A percentile compares a stretch with the other conserved stretches of the same genome.
phyloP scores from a whole-genome alignment of 2,888 invertebrate species.

The Branchipolynoe longqiensis region DNA sequence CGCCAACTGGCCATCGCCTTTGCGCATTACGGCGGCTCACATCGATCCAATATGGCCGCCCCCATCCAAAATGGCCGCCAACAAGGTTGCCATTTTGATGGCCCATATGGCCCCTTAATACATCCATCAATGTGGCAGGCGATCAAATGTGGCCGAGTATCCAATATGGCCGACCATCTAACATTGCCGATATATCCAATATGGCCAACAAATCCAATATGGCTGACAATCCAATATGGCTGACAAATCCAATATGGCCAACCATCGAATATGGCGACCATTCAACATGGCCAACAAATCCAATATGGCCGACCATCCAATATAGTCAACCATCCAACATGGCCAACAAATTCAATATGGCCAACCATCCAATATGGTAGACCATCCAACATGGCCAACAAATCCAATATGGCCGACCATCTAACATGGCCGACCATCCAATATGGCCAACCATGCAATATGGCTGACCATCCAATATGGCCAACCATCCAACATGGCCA shows the following conservation, averaged over 20 bases:
- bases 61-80: conserved; percentile 12
- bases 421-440: too few species aligned
- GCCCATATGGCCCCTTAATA: too few species aligned
- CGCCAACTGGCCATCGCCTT: neutral
- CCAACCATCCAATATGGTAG: neutral
- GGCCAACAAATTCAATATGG: too few species aligned
- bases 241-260: neutral
- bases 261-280: neutral
- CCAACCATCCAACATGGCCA: too few species aligned
- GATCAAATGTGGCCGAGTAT: neutral
- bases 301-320: neutral
- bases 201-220: neutral
- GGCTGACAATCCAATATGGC: neutral
- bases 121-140: neutral
- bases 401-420: neutral
- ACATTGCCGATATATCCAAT: too few species aligned
- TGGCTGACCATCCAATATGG: neutral
- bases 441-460: too few species aligned
- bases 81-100: too few species aligned
- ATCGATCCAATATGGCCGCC: neutral
- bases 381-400: too few species aligned
- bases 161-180: neutral
- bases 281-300: too few species aligned
- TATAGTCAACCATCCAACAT: too few species aligned
- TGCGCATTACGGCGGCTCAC: neutral